Evolutionary conservation across 2,797 vertebrate species (phyloP).

Genomic region (Anguilla pacifica): DNA sequence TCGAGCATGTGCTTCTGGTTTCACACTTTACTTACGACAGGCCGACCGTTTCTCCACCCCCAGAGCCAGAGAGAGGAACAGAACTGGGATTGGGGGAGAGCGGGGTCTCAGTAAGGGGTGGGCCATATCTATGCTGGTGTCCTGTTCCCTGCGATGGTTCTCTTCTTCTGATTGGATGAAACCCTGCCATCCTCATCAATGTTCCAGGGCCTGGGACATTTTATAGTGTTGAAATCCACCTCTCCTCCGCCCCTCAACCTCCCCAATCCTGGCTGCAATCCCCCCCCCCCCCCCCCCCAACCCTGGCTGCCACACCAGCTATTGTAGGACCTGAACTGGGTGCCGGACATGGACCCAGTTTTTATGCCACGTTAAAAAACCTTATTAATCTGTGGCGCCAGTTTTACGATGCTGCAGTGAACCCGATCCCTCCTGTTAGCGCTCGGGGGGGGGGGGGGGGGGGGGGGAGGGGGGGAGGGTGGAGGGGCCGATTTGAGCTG

Average conservation of each 20-base stretch:
- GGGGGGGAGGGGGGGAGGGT: too few species aligned
- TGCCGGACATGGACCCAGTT: not conserved
- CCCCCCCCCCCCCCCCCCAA: conserved; percentile 34
- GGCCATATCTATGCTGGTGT: too few species aligned
- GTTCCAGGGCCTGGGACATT: conserved; percentile 26
- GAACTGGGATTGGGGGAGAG: conserved; percentile 31
- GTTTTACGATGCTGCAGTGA: conserved; percentile 15
- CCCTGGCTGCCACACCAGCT: not conserved
- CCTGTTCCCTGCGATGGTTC: conserved; percentile 28
- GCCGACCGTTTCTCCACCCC: conserved; percentile 46
- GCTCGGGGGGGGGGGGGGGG: too few species aligned
- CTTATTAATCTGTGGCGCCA: conserved; percentile 18
- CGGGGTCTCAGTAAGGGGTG: too few species aligned
- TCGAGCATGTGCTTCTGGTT: conserved; percentile 47
- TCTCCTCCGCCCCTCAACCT: conserved; percentile 7
- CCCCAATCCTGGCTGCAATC: not conserved
- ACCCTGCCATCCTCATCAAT: too few species aligned
- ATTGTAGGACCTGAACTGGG: conserved; percentile 24
- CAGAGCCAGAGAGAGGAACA: conserved; percentile 57
- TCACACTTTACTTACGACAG: conserved; percentile 48
- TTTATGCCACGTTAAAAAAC: conserved; percentile 33
- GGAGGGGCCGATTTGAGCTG: too few species aligned
- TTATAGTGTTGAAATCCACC: conserved; percentile 56
- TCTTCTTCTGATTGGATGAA: conserved; percentile 32
- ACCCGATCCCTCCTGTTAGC: not conserved